A percentile compares a stretch with the other conserved stretches of the same genome.
phyloP scores from a whole-genome alignment of 2,113 vertebrate species.

The Lepidothrix coronata region DNA sequence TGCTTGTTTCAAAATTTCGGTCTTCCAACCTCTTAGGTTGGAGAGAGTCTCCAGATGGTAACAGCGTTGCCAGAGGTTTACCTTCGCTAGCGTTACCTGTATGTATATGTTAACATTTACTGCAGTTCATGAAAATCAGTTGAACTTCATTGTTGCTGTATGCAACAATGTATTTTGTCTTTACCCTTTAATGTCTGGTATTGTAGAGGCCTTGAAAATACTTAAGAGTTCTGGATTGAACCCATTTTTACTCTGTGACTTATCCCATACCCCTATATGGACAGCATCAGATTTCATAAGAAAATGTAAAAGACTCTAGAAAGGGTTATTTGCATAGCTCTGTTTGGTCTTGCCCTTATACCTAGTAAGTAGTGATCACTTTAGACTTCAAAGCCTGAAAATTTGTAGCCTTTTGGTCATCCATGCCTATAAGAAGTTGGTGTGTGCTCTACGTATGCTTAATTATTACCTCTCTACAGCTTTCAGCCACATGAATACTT shows the following conservation, averaged over 20 bases:
- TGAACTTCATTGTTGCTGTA: background rate
- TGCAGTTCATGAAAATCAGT: background rate
- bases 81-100: background rate
- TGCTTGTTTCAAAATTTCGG: background rate
- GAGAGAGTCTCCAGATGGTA: background rate
- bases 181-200: background rate
- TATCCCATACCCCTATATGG: background rate
- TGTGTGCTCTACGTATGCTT: background rate
- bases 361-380: background rate
- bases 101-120: background rate
- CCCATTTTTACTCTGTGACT: background rate
- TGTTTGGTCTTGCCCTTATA: background rate
- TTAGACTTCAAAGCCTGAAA: background rate
- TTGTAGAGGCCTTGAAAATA: background rate
- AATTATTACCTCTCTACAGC: background rate
- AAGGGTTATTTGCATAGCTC: background rate
- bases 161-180: background rate
- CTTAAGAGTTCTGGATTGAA: background rate
- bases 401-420: background rate
- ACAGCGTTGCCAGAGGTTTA: background rate
- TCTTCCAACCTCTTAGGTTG: background rate
- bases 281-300: background rate
- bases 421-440: background rate
- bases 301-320: background rate
- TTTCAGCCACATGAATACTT: background rate